Evolutionary conservation across 2,113 vertebrate genomes (phyloP).

Genomic region (Peromyscus leucopus): DNA sequence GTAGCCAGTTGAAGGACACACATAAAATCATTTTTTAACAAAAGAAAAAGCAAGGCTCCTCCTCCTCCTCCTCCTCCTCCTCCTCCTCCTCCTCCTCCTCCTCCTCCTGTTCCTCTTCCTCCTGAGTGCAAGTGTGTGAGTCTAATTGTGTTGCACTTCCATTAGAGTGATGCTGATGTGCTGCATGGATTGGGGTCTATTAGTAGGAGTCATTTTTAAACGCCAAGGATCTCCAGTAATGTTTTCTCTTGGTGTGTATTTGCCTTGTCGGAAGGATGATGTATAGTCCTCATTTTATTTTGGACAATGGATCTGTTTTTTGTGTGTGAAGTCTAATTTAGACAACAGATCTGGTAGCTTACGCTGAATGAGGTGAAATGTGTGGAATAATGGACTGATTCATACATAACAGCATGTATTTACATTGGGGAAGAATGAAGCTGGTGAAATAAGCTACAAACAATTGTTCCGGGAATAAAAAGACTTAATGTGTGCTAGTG

Average conservation of each 20-base stretch:
- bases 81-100: no score
- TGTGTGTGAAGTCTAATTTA: constrained; percentile 54
- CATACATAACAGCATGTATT: constrained; percentile 35
- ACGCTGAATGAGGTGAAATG: constrained; percentile 23
- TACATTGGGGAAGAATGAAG: constrained; percentile 34
- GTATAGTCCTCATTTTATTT: constrained; percentile 59
- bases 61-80: constrained; percentile 61
- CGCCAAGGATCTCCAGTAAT: constrained; percentile 39
- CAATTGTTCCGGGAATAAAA: constrained; percentile 32
- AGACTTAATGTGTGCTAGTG: constrained; percentile 24
- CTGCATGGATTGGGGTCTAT: constrained; percentile 86
- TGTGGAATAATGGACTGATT: constrained; percentile 33
- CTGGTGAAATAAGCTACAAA: constrained; percentile 48
- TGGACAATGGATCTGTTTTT: constrained; percentile 56
- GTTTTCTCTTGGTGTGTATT: constrained; percentile 48
- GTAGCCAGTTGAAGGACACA: constrained; percentile 93
- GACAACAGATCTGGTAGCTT: constrained; percentile 48
- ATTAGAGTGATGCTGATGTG: constrained; percentile 87
- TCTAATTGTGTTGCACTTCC: constrained; percentile 87
- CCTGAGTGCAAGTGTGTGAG: constrained; percentile 83
- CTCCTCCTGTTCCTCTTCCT: no score
- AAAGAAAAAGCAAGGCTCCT: constrained; percentile 81
- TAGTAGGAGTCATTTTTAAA: constrained; percentile 78
- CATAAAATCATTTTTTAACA: constrained; percentile 87
- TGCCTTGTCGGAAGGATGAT: constrained; percentile 10